Evolutionary conservation across 2,113 vertebrate genomes (phyloP).

Genomic region (Podarcis raffonei): DNA sequence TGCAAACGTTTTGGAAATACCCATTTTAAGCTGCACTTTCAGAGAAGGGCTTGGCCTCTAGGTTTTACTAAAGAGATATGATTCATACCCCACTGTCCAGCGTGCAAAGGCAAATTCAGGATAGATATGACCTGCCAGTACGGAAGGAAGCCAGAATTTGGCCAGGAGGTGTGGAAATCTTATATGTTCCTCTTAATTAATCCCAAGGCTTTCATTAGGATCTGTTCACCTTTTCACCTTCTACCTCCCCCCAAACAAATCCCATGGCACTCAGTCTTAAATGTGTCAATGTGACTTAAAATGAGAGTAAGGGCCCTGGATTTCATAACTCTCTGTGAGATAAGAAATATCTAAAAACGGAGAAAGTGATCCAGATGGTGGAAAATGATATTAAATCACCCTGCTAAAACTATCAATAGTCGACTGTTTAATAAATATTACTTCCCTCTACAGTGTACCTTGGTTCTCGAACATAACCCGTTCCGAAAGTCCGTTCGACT

Average conservation of each 20-base stretch:
- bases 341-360: neutral
- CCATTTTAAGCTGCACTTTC: neutral
- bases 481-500: too few species aligned
- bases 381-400: neutral
- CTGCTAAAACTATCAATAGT: neutral
- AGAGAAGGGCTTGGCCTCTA: neutral
- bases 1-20: neutral
- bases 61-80: neutral
- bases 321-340: neutral
- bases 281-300: neutral
- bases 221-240: conserved; percentile 29
- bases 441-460: too few species aligned
- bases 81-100: neutral
- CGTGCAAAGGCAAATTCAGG: neutral
- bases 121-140: neutral
- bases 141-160: neutral
- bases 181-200: conserved; percentile 21
- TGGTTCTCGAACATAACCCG: too few species aligned
- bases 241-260: neutral
- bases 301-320: neutral
- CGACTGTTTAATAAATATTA: neutral
- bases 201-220: conserved; percentile 20
- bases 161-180: neutral
- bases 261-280: neutral
- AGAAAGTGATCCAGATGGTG: neutral